phyloP scores from a whole-genome alignment of 2,888 invertebrate genomes.

The Ectemnius lituratus region DNA sequence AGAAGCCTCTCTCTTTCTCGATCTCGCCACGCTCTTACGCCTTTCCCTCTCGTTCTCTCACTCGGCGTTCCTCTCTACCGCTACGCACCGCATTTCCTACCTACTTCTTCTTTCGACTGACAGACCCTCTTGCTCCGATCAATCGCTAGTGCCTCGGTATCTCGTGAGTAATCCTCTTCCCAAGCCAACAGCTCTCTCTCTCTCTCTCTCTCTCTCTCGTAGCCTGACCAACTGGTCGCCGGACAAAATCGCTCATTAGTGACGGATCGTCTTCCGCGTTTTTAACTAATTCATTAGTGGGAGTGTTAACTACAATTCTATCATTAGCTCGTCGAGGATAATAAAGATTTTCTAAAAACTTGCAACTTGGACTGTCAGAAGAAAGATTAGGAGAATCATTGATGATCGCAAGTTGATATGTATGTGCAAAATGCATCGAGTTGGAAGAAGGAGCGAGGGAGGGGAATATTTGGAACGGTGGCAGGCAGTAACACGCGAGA shows the following conservation, averaged over 20 bases:
- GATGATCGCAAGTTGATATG: too few relatives aligned
- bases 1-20: conserved; percentile 23
- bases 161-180: background rate
- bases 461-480: too few relatives aligned
- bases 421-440: too few relatives aligned
- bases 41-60: background rate
- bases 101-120: background rate
- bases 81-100: background rate
- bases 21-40: background rate
- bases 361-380: too few relatives aligned
- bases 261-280: background rate
- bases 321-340: too few relatives aligned
- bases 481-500: too few relatives aligned
- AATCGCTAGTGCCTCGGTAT: conserved; percentile 8
- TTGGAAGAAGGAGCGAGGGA: too few relatives aligned
- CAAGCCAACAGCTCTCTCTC: background rate
- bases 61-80: background rate
- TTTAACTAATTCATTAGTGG: background rate
- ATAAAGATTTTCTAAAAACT: too few relatives aligned
- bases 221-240: background rate
- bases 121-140: background rate
- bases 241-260: background rate
- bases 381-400: too few relatives aligned
- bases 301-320: too few relatives aligned
- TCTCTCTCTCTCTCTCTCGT: background rate